These are phyloP conservation scores for Hoplodrina blanda DNA, from an alignment of 2,888 invertebrate species.

Conservation along the genomic window DNA sequence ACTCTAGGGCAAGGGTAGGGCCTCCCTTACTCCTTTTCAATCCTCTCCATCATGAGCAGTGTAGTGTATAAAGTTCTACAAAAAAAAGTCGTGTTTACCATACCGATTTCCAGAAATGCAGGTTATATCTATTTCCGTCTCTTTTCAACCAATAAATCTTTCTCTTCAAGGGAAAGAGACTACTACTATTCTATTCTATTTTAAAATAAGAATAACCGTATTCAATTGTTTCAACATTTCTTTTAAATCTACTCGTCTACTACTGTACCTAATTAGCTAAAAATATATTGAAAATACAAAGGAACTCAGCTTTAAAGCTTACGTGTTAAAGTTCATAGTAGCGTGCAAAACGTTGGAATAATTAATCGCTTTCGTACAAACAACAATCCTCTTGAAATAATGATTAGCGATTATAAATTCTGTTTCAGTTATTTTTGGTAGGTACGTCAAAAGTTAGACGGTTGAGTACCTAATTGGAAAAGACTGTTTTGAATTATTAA, in stretches of 20 bases:
- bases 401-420: constrained; percentile 53
- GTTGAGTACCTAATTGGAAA: constrained; percentile 19
- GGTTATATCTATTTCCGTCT: constrained; percentile 20
- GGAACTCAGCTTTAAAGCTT: background rate
- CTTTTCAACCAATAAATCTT: constrained; percentile 34
- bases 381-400: constrained; percentile 52
- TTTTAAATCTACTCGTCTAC: constrained; percentile 40
- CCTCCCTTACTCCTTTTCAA: too few relatives aligned
- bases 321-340: constrained; percentile 11
- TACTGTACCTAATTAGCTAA: constrained; percentile 52
- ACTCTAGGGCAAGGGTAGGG: too few relatives aligned
- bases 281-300: constrained; percentile 8
- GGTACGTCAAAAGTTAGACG: constrained; percentile 38
- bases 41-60: too few relatives aligned
- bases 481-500: constrained; percentile 4
- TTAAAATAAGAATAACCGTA: constrained; percentile 42
- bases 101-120: constrained; percentile 6
- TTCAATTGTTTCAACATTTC: constrained; percentile 58
- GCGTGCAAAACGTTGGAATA: constrained; percentile 8
- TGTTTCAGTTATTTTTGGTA: constrained; percentile 45
- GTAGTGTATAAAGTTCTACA: background rate
- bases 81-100: background rate
- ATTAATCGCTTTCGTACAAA: constrained; percentile 44
- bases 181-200: constrained; percentile 39
- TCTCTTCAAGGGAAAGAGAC: constrained; percentile 8